A percentile compares a stretch with the other conserved stretches of the same genome.
Conservation (phyloP, 1,140 invertebrate species). For the Hydropsyche tenuis region DNA sequence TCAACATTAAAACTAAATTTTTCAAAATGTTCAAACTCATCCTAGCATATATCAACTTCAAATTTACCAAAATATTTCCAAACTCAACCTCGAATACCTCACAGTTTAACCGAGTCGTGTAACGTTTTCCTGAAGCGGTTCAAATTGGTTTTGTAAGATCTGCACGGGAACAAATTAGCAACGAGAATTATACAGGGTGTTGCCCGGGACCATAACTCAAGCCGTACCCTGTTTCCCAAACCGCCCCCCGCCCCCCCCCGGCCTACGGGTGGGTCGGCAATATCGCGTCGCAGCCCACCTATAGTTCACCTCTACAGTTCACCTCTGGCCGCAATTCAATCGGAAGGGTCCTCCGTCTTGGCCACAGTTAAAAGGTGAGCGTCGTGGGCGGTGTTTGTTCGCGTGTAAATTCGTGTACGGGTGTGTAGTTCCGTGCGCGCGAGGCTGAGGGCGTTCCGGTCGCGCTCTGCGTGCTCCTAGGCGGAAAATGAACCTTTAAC, state of each 20-base stretch:
- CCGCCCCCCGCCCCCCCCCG: neutral
- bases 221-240: neutral
- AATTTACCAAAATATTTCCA: no score
- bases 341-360: slow-evolving; percentile 3
- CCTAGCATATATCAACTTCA: no score
- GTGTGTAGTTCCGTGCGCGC: no score
- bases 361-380: neutral
- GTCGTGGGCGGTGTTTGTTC: no score
- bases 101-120: neutral
- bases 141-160: slow-evolving; percentile 24
- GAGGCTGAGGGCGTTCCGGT: no score
- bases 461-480: no score
- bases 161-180: slow-evolving; percentile 19
- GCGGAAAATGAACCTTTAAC: no score
- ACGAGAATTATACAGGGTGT: slow-evolving; percentile 27
- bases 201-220: slow-evolving; percentile 18
- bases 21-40: no score
- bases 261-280: neutral
- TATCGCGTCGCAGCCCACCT: no score
- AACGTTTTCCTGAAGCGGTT: slow-evolving; percentile 20
- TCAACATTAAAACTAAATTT: no score
- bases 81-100: no score
- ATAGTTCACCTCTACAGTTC: slow-evolving; percentile 3
- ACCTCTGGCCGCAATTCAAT: slow-evolving; percentile 12
- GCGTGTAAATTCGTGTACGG: no score